These are phyloP conservation scores for Lasaia peninsularis DNA, from an alignment of 1,140 invertebrate genomes.

Conservation along the genomic window DNA sequence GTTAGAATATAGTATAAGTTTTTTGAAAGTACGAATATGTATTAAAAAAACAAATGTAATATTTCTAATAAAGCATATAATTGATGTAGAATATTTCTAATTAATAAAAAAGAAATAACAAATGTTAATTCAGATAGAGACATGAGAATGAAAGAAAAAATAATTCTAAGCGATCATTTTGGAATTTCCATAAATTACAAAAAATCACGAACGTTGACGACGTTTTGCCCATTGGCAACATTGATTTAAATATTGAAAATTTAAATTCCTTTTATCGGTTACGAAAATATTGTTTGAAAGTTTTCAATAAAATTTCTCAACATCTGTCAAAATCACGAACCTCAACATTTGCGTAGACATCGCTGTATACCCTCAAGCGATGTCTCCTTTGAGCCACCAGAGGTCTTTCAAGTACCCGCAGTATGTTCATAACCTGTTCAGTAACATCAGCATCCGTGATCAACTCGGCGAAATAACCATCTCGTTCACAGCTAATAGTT, in stretches of 20 bases:
- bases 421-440: constrained; percentile 56
- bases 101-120: no score
- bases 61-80: no score
- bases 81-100: no score
- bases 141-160: no score
- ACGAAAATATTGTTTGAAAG: background rate
- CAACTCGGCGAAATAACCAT: constrained; percentile 59
- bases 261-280: background rate
- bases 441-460: constrained; percentile 54
- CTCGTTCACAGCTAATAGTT: constrained; percentile 46
- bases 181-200: no score
- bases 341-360: constrained; percentile 63
- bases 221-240: no score
- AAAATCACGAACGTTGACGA: no score
- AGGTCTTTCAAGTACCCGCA: constrained; percentile 54
- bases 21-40: no score
- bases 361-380: constrained; percentile 49
- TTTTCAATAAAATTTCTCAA: background rate
- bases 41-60: no score
- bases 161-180: no score
- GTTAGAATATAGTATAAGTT: no score
- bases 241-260: background rate
- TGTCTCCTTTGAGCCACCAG: constrained; percentile 49
- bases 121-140: no score
- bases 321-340: constrained; percentile 24